Evolutionary conservation across 2,888 invertebrate genomes (phyloP), one percentile per base, ranked within the genome.

Genomic region (Pristionchus exspectatus): DNA sequence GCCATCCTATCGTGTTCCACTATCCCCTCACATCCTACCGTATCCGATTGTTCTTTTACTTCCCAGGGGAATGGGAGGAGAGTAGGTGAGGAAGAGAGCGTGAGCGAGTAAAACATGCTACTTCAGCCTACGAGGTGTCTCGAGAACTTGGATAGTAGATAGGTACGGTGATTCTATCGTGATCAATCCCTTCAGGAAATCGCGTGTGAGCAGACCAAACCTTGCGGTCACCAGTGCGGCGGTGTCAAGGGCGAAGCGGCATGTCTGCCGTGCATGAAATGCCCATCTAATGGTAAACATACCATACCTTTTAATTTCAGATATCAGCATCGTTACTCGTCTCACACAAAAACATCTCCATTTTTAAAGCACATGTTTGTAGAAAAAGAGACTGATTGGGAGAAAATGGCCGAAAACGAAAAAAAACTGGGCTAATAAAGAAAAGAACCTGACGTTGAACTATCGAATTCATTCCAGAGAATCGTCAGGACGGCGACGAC

Each of bases 221-320:
- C 96, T 0, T 99, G 99, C 95, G 98, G 98, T 0, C 99, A 99
- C 95, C 96, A 97, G 94, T 99, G 99, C 95, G 98, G 98, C 2
- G 99, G 99, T 24, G 97, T 98, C n/a, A 96, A 96, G 44, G 97
- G 97, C 92, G 98, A 99, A 96, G 93, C 94, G 21, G 96, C 96
- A 16, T 99, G 98, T 95, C 96, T 98, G 93, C 98, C 98, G 1
- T 99, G 99, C 95, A 96, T 99, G 92, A 97, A 97, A 94, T 97
- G 98, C 4, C 98, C 90, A 1, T 81, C 85, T 21, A 50, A 90
- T 54, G 92, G 92, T 92, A 44, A n/a, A 14, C 12, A 54, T 9
- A 2, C 24, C 9, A 77, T 77, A 2, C 14, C 9, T 77, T 4
- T 16, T 38, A 38, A 16, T 38, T 44, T 98, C 21, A 1, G 3